Evolutionary conservation across 2,113 vertebrate genomes (phyloP).

Genomic region (Leptodactylus fuscus): DNA sequence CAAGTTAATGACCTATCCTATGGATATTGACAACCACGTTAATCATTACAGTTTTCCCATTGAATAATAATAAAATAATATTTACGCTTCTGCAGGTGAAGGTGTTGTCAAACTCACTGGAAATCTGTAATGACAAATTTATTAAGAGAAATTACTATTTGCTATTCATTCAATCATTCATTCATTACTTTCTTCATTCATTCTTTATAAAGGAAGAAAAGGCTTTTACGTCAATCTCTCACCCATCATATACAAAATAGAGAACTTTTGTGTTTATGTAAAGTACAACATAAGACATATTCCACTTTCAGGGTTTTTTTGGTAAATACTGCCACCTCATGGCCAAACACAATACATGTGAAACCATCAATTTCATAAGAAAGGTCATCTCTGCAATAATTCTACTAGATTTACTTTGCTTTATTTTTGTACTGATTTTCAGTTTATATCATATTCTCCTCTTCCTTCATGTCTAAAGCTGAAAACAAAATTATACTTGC

Average conservation of each 20-base stretch:
- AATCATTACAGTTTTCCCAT: not conserved
- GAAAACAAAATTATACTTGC: too few relatives aligned
- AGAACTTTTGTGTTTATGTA: not conserved
- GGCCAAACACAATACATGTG: not conserved
- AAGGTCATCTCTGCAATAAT: too few relatives aligned
- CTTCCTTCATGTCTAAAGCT: too few relatives aligned
- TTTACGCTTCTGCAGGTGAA: not conserved
- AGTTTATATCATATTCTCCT: not conserved
- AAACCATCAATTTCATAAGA: not conserved
- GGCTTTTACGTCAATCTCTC: too few relatives aligned
- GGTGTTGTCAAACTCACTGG: not conserved
- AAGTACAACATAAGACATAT: too few relatives aligned
- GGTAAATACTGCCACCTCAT: not conserved
- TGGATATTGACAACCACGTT: too few relatives aligned
- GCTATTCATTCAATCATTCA: too few relatives aligned
- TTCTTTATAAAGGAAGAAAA: too few relatives aligned
- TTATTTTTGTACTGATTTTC: not conserved
- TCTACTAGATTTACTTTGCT: not conserved
- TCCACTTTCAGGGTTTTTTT: too few relatives aligned
- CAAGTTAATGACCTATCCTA: too few relatives aligned
- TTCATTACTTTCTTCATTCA: too few relatives aligned
- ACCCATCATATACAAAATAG: too few relatives aligned
- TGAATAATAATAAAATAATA: not conserved
- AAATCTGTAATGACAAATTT: conserved; percentile 12
- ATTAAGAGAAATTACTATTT: not conserved